These are phyloP conservation scores for Penaeus japonicus DNA, from an alignment of 1,140 invertebrate species.

Conservation along the genomic window DNA sequence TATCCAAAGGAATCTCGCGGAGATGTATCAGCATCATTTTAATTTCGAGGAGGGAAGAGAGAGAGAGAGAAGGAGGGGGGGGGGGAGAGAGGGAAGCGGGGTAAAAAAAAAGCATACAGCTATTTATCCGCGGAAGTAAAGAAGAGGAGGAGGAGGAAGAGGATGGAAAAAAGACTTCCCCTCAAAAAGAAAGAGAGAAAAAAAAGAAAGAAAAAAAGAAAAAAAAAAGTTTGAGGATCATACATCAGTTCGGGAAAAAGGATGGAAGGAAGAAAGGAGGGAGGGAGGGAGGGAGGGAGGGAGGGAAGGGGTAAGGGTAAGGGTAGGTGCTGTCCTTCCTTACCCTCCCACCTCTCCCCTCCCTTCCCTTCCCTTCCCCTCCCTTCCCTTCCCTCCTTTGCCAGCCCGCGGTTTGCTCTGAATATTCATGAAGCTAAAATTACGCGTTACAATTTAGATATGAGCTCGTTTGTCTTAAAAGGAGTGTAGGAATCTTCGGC, in stretches of 20 bases:
- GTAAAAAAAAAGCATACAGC: no score
- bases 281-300: no score
- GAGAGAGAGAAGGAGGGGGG: background rate
- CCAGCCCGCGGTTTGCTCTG: constrained; percentile 24
- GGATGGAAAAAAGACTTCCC: background rate
- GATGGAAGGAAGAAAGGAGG: background rate
- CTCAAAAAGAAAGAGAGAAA: background rate
- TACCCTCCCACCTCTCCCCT: no score
- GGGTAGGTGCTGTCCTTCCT: background rate
- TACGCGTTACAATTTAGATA: constrained; percentile 56
- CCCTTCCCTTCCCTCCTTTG: background rate
- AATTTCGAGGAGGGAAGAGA: background rate
- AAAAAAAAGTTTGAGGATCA: background rate
- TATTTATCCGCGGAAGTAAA: background rate
- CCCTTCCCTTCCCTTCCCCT: no score
- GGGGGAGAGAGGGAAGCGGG: background rate
- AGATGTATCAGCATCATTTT: no score
- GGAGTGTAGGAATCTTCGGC: constrained; percentile 39
- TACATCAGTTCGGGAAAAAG: constrained; percentile 33
- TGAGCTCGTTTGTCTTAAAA: constrained; percentile 54
- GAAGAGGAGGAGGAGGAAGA: background rate
- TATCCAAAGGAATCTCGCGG: no score
- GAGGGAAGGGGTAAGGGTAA: no score
- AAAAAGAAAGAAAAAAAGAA: background rate
- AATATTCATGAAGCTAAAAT: constrained; percentile 54